Base-by-base conservation (phyloP, 2,797 vertebrate genomes). In the Botia almorhae region DNA sequence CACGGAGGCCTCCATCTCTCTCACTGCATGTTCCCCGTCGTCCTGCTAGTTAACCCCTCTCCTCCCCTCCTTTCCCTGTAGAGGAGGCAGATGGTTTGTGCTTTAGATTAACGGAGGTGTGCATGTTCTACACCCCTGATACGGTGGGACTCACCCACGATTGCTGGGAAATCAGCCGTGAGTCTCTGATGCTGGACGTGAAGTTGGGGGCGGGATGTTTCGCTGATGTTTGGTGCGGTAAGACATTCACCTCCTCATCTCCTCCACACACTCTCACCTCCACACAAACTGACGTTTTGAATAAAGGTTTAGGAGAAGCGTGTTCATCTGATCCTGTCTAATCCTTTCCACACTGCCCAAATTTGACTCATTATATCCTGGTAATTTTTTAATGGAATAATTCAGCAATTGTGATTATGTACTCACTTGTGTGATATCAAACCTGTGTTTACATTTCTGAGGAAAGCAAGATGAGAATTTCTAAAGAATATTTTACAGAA, bases 141-240 rank as follows among this genome's bases (percentile, higher is more conserved):
- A 99, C 97, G 91, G 87, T 96, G 93, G 98, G 98, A 94, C 96
- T 99, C 95, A 92, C 94, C 95, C 97, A 98, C 89, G 98, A 99
- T 95, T 94, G 96, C 92, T 99, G 97, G 98, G 98, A 99, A 95
- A 95, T 99, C 92, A 87, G 89, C 92, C 96, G 97, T 87, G 91
- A 92, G 81, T 89, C 95, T 76, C 94, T 99, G 90, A 91, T 85
- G 91, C 92, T 98, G 95, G 92, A 97, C 84, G 89, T 95, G 92
- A 98, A 97, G 94, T 96, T 99, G 90, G 98, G 97, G 89, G 96
- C 97, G 84, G 98, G 98, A 90, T 98, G 97, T 96, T 99, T 99
- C 93, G 97, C 97, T 92, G 96, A 98, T 91, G 98, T 99, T 88
- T 99, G 96, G 95, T 96, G 92, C 94, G 98, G 98, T 99, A 99